Percentiles rank a stretch among this genome's conserved stretches.
These are phyloP conservation scores for Alexandromys fortis DNA, from an alignment of 2,113 vertebrate genomes.

Conservation along the genomic window DNA sequence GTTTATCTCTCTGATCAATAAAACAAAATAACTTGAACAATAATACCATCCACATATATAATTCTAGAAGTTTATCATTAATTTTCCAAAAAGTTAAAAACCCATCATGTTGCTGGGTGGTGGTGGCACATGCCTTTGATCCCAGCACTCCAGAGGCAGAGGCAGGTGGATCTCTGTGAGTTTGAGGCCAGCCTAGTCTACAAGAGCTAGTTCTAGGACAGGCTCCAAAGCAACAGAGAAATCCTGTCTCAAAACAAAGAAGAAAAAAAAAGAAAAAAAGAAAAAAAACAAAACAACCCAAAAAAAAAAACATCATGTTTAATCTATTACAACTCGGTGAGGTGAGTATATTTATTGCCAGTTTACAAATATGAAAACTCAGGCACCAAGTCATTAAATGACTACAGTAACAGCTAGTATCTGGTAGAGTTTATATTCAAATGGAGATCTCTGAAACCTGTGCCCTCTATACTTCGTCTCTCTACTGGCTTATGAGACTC, in stretches of 20 bases:
- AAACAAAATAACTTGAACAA: neutral
- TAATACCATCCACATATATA: neutral
- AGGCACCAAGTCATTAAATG: neutral
- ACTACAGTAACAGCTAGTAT: neutral
- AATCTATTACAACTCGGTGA: neutral
- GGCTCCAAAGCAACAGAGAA: too few relatives aligned
- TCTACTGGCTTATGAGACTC: neutral
- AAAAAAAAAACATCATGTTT: neutral
- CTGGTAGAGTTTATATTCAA: neutral
- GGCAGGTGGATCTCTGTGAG: too few relatives aligned
- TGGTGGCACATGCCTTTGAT: too few relatives aligned
- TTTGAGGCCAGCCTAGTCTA: too few relatives aligned
- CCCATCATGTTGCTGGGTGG: neutral
- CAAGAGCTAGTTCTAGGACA: too few relatives aligned
- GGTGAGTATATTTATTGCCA: neutral
- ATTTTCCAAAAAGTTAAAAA: neutral
- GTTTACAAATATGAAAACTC: constrained; percentile 4
- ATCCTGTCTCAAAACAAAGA: too few relatives aligned
- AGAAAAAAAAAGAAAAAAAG: too few relatives aligned
- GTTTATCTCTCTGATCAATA: neutral
- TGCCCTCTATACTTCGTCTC: neutral
- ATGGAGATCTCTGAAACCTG: neutral
- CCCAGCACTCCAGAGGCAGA: too few relatives aligned
- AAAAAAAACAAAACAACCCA: too few relatives aligned
- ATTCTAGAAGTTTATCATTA: neutral